Conservation (phyloP, 2,797 vertebrate species). For the Hemibagrus guttatus region DNA sequence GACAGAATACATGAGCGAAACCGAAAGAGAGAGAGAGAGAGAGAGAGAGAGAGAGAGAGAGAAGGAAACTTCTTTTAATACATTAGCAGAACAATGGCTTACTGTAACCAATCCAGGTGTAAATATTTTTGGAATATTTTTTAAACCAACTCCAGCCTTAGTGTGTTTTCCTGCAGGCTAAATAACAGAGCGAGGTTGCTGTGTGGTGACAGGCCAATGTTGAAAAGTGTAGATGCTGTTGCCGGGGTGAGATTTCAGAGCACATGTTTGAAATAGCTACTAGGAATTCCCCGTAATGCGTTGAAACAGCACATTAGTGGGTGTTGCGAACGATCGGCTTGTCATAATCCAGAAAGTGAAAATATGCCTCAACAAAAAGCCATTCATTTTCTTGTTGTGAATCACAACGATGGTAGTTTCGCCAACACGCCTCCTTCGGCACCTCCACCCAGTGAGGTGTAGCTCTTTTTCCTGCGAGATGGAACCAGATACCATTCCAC, state of each 20-base stretch:
- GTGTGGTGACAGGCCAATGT: slow-evolving; percentile 13
- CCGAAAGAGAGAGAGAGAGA: slow-evolving; percentile 32
- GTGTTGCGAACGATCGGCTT: background rate
- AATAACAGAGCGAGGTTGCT: slow-evolving; percentile 14
- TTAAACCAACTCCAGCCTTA: slow-evolving; percentile 42
- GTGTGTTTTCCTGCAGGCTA: slow-evolving; percentile 39
- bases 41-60: slow-evolving; percentile 29
- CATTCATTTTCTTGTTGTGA: slow-evolving; percentile 40
- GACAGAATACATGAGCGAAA: slow-evolving; percentile 7
- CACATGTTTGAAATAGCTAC: slow-evolving; percentile 14
- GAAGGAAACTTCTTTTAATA: slow-evolving; percentile 17
- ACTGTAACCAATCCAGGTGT: slow-evolving; percentile 58
- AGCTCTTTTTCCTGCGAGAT: background rate
- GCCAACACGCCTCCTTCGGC: background rate
- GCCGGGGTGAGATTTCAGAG: slow-evolving; percentile 23
- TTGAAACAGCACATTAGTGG: slow-evolving; percentile 11
- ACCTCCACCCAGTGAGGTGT: background rate
- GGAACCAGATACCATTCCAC: slow-evolving; percentile 39
- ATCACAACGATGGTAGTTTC: slow-evolving; percentile 34
- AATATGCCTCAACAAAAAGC: slow-evolving; percentile 44
- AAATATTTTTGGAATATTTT: slow-evolving; percentile 45
- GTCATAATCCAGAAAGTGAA: slow-evolving; percentile 28
- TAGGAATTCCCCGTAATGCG: slow-evolving; percentile 34
- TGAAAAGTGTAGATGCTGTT: slow-evolving; percentile 21
- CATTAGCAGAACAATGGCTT: slow-evolving; percentile 51